Base-by-base conservation (phyloP, 1,140 invertebrate species). In the Pentalonia nigronervosa region DNA sequence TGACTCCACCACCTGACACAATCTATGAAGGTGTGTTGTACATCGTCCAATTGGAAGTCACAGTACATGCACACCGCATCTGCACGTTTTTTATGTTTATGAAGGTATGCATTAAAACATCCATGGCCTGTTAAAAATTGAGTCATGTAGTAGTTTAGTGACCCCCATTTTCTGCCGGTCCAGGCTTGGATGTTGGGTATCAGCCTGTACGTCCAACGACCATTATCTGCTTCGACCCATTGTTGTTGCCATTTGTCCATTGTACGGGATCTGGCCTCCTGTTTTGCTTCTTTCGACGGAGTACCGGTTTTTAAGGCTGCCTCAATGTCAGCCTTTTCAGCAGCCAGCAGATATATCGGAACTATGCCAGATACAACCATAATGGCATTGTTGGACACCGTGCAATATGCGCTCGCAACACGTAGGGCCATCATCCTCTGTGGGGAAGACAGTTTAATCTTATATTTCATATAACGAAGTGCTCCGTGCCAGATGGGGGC, bases 181-280 rank as follows among this genome's bases (percentile, higher is more conserved):
- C n/a, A n/a, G n/a, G n/a, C n/a, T n/a, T n/a, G n/a, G n/a, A n/a
- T n/a, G n/a, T n/a, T n/a, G n/a, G n/a, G 86, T 4, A 94, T 94
- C 6, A 94, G 60, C 23, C 47, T 8, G 20, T 36, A 36, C 14
- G 89, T 94, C 93, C 93, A 91, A 7, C 87, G 47, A 21, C 86
- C 86, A 48, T 25, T 87, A 2, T 0, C 21, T 14, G 86, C 30
- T 30, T 8, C 47, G 17, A n/a, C 23, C 86, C 86, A 87, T 48
- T 87, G 7, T 11, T 50, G 8, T 17, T 87, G 86, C 86, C 86
- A 87, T 17, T 25, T 87, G 1, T 1, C 47, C 8, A 48, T 48
- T 7, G 45, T 14, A 7, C 30, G 23, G 23, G 2, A 8, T 48
- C 86, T 87, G 23, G 47, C 45, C 45, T 48, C 86, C 14, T n/a